Evolutionary conservation across 2,888 invertebrate genomes (phyloP).

Genomic region (Tetragnatha montana): DNA sequence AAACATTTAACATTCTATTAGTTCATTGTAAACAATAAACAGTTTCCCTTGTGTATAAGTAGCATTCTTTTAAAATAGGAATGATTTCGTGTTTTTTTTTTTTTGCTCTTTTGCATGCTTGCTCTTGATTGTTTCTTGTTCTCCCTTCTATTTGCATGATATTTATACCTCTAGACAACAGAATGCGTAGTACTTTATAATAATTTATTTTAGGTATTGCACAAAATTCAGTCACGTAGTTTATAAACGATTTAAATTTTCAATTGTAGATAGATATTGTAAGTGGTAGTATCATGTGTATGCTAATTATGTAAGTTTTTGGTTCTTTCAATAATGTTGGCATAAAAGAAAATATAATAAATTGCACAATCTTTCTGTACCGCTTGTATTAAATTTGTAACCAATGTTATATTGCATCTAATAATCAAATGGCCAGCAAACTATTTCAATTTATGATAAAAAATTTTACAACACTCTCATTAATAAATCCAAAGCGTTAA

Average conservation of each 20-base stretch:
- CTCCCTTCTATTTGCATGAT: neutral
- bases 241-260: neutral
- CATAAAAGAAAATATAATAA: neutral
- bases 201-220: neutral
- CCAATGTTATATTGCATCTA: neutral
- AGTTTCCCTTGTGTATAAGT: too few species aligned
- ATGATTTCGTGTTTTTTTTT: too few species aligned
- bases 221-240: neutral
- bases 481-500: neutral
- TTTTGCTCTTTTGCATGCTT: neutral
- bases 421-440: constrained; percentile 18
- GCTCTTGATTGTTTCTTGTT: neutral
- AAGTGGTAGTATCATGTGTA: neutral
- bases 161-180: neutral
- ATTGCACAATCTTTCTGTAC: neutral
- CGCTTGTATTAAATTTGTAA: neutral
- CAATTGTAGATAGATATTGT: neutral
- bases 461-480: neutral
- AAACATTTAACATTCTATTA: too few species aligned
- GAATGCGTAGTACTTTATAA: neutral
- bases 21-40: too few species aligned
- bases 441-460: neutral
- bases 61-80: too few species aligned
- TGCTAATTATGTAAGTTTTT: neutral
- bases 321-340: too few species aligned